Percentiles rank a stretch among this genome's conserved stretches.
Evolutionary conservation across 2,888 invertebrate species (phyloP).

Genomic region (Fissipunctia ypsillon): DNA sequence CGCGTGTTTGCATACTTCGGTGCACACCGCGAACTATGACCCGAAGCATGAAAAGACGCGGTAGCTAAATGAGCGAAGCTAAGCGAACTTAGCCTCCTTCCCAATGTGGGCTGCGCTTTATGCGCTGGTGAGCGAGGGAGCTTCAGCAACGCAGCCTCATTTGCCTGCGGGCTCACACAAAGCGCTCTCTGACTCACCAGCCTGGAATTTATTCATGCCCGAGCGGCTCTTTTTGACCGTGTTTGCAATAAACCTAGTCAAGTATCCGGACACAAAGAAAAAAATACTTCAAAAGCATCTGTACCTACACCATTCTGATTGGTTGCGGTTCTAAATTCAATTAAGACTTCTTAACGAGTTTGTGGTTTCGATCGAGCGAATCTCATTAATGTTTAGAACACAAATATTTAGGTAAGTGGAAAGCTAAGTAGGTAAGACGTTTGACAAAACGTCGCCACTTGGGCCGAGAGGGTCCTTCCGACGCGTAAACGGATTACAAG

Average conservation of each 20-base stretch:
- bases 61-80: too few relatives aligned
- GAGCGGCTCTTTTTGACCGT: constrained; percentile 64
- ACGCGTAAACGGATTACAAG: constrained; percentile 86
- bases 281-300: constrained; percentile 14
- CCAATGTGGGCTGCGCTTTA: too few relatives aligned
- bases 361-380: constrained; percentile 31
- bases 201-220: constrained; percentile 67
- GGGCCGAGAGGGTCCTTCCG: constrained; percentile 76
- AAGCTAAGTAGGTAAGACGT: constrained; percentile 77
- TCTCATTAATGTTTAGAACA: constrained; percentile 64
- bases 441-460: constrained; percentile 80
- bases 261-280: constrained; percentile 31
- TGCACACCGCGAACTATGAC: too few relatives aligned
- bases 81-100: too few relatives aligned
- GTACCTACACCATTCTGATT: constrained; percentile 13
- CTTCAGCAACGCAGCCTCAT: constrained; percentile 59
- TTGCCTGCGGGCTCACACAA: constrained; percentile 64
- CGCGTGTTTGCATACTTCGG: too few relatives aligned
- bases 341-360: constrained; percentile 42
- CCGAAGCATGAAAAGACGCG: too few relatives aligned
- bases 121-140: constrained; percentile 19
- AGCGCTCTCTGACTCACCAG: constrained; percentile 66
- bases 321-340: constrained; percentile 36
- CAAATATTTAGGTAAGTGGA: constrained; percentile 74
- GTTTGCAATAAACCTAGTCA: constrained; percentile 64